Evolutionary conservation across 2,113 vertebrate species (phyloP).

Genomic region (Ctenodactylus gundi): DNA sequence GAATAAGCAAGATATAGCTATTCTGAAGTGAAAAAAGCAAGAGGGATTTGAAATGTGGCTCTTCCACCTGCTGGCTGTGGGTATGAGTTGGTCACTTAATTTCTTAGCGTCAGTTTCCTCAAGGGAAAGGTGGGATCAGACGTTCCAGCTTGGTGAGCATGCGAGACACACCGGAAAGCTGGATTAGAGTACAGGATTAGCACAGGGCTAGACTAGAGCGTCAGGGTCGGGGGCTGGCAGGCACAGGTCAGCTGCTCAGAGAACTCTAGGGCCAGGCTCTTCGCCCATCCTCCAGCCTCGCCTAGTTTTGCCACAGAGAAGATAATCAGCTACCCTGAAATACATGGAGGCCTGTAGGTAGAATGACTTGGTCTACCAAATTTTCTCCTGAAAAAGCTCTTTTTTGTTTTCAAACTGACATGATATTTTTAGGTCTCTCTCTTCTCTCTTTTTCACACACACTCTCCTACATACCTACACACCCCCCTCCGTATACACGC

Average conservation of each 20-base stretch:
- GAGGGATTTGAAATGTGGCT: not conserved
- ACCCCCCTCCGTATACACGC: not conserved
- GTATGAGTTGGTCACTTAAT: not conserved
- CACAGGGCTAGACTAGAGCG: not conserved
- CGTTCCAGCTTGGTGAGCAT: no score
- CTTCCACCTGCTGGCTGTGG: fast-evolving
- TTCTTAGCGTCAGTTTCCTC: not conserved
- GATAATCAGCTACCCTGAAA: not conserved
- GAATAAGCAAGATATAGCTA: not conserved
- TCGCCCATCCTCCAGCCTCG: not conserved
- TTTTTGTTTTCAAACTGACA: slow-evolving; percentile 3
- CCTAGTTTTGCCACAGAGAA: not conserved
- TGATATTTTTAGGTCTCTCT: not conserved
- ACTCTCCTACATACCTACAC: no score
- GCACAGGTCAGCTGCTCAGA: not conserved
- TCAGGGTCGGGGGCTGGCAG: not conserved
- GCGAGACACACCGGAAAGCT: not conserved
- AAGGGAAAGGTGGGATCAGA: not conserved
- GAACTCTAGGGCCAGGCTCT: not conserved
- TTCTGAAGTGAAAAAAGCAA: not conserved
- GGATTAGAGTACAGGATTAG: no score
- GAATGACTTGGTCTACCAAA: not conserved
- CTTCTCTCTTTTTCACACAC: not conserved
- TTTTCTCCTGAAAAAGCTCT: not conserved
- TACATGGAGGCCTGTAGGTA: not conserved